These are phyloP conservation scores for Gymnocephalus cernua DNA, from an alignment of 2,113 vertebrate species.

Conservation along the genomic window DNA sequence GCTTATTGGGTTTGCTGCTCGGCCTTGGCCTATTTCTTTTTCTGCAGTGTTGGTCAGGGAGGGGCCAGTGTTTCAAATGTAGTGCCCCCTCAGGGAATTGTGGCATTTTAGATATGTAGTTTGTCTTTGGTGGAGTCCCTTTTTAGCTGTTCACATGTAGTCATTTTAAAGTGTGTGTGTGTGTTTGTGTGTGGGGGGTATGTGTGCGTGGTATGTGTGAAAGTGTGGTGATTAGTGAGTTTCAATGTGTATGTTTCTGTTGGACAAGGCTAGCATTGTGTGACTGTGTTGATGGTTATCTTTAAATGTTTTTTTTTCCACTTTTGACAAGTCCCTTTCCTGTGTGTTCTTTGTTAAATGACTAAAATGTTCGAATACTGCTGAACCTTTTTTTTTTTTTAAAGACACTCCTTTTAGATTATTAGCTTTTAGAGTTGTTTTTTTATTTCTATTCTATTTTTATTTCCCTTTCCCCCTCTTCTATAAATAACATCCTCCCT, in stretches of 20 bases:
- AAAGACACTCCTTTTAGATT: slow-evolving; percentile 7
- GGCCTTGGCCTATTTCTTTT: slow-evolving; percentile 4
- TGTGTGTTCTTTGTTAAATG: slow-evolving; percentile 18
- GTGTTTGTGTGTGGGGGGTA: neutral
- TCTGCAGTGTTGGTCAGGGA: slow-evolving; percentile 39
- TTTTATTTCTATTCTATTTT: too few relatives aligned
- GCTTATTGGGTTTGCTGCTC: neutral
- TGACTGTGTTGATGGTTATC: slow-evolving; percentile 38
- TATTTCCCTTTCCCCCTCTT: neutral
- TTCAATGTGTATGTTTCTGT: neutral
- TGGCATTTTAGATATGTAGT: slow-evolving; percentile 44
- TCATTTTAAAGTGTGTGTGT: neutral
- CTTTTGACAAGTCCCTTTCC: slow-evolving; percentile 40
- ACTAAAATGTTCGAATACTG: slow-evolving; percentile 25
- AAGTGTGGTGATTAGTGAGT: neutral
- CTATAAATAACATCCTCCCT: neutral
- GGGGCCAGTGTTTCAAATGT: slow-evolving; percentile 27
- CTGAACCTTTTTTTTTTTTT: neutral
- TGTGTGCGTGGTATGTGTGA: neutral
- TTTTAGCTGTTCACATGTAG: neutral
- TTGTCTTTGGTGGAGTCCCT: slow-evolving; percentile 16
- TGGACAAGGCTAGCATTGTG: neutral
- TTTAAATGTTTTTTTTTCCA: slow-evolving; percentile 32
- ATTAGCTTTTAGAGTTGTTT: slow-evolving; percentile 4
- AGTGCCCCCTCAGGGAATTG: slow-evolving; percentile 4